Evolutionary conservation across 2,888 invertebrate species (phyloP).

Genomic region (Apotomis turbidana): DNA sequence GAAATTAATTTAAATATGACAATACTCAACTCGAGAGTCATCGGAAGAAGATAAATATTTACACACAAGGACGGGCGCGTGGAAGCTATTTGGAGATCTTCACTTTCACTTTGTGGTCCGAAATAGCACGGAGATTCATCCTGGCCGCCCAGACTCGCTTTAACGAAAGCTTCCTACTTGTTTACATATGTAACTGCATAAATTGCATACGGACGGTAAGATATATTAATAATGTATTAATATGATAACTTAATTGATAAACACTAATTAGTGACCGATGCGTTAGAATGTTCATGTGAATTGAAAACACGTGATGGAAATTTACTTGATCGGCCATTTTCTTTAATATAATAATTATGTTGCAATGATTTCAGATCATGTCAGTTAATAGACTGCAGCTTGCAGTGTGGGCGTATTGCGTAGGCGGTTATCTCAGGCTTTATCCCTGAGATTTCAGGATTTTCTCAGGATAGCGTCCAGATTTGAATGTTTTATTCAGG

Average conservation of each 20-base stretch:
- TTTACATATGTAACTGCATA: background rate
- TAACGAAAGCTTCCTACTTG: background rate
- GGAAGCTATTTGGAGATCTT: constrained; percentile 27
- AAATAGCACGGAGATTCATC: constrained; percentile 33
- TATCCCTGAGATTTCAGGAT: too few species aligned
- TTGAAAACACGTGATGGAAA: background rate
- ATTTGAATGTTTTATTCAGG: too few species aligned
- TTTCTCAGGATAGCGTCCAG: too few species aligned
- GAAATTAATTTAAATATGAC: constrained; percentile 11
- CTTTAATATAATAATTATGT: background rate
- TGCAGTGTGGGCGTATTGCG: background rate
- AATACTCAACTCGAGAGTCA: constrained; percentile 18
- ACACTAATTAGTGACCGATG: constrained; percentile 15
- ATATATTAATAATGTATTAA: background rate
- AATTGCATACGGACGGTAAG: background rate
- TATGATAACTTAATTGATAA: constrained; percentile 9
- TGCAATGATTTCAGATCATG: background rate
- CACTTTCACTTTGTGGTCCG: constrained; percentile 32
- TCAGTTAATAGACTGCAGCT: background rate
- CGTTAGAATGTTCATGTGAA: background rate
- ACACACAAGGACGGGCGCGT: constrained; percentile 13
- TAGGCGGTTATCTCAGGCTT: too few species aligned
- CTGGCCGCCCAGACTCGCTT: constrained; percentile 8
- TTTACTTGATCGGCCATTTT: background rate
- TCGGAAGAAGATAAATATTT: constrained; percentile 27